Conservation (phyloP, 2,888 invertebrate species). For the Cerastis leucographa region DNA sequence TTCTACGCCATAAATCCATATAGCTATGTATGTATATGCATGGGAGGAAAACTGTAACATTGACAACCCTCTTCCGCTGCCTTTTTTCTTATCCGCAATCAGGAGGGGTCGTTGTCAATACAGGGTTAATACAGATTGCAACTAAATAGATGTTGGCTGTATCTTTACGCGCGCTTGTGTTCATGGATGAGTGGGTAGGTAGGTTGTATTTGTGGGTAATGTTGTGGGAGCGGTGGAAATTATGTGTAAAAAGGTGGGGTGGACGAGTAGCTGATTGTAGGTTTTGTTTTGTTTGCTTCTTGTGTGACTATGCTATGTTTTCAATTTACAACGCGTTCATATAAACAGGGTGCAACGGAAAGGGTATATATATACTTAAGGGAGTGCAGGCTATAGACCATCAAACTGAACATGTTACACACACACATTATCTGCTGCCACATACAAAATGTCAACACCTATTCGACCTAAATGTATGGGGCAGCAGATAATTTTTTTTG, state of each 20-base stretch:
- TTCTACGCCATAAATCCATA: not conserved
- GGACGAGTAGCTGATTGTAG: not conserved
- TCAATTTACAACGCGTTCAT: too few species aligned
- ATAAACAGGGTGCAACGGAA: too few species aligned
- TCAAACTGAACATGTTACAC: too few species aligned
- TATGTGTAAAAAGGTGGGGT: not conserved
- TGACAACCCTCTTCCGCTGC: constrained; percentile 28
- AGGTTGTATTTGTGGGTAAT: constrained; percentile 19
- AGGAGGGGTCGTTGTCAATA: constrained; percentile 46
- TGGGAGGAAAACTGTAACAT: constrained; percentile 22
- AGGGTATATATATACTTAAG: too few species aligned
- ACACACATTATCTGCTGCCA: too few species aligned
- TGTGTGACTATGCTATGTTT: not conserved
- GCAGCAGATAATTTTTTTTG: too few species aligned
- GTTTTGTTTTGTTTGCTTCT: not conserved
- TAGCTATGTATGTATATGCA: not conserved
- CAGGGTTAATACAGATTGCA: constrained; percentile 47
- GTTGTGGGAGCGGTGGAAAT: not conserved
- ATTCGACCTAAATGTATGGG: too few species aligned
- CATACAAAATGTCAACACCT: too few species aligned
- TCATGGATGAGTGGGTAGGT: constrained; percentile 11
- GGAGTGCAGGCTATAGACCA: too few species aligned
- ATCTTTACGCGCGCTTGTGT: constrained; percentile 27
- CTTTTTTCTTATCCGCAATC: constrained; percentile 44
- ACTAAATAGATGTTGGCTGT: constrained; percentile 33